Conservation (phyloP, 2,113 vertebrate species). For the Amazona guildingii region DNA sequence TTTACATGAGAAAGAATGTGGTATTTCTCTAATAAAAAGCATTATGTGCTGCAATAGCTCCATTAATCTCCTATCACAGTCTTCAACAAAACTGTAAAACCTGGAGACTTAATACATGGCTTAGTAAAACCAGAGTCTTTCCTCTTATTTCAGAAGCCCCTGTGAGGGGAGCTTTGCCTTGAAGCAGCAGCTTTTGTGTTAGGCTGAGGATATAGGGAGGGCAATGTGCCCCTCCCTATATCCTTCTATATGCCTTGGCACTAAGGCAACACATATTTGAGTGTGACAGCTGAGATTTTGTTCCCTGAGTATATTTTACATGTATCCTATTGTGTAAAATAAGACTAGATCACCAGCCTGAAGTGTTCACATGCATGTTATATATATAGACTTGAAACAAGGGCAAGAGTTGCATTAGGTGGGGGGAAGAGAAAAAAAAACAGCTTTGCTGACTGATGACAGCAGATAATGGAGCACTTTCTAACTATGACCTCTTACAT, state of each 20-base stretch:
- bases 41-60: background rate
- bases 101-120: background rate
- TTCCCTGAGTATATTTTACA: fast-evolving
- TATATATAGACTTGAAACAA: background rate
- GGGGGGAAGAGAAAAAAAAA: background rate
- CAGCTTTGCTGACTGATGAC: background rate
- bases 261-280: background rate
- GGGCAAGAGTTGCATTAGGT: background rate
- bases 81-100: background rate
- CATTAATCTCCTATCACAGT: background rate
- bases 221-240: fast-evolving
- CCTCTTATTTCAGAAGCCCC: background rate
- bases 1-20: background rate
- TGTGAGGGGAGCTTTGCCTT: background rate
- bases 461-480: slow-evolving; percentile 39
- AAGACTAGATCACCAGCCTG: background rate
- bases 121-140: background rate
- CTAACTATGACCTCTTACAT: background rate
- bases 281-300: background rate
- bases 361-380: fast-evolving
- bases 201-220: background rate
- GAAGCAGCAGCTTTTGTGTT: background rate
- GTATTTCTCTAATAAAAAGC: background rate
- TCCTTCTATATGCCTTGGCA: background rate
- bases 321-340: background rate